Conservation (phyloP, 2,888 invertebrate species). For the Erpobdella octoculata region DNA sequence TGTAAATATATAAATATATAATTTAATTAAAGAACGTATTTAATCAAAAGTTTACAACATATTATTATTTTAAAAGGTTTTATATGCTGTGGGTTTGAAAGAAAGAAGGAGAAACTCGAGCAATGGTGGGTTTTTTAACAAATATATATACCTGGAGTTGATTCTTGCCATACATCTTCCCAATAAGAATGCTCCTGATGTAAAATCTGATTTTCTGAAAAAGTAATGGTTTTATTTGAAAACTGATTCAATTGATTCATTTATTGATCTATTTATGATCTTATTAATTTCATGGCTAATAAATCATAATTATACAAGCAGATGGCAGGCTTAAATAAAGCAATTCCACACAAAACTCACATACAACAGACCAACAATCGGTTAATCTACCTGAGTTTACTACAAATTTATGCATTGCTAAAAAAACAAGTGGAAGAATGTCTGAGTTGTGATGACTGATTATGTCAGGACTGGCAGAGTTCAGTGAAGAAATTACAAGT, state of each 20-base stretch:
- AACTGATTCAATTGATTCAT: background rate
- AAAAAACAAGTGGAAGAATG: slow-evolving; percentile 73
- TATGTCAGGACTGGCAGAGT: slow-evolving; percentile 69
- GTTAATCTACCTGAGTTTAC: background rate
- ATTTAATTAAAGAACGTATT: too few species aligned
- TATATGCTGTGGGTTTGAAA: too few species aligned
- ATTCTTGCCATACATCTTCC: slow-evolving; percentile 81
- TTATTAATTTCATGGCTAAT: background rate
- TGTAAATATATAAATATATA: too few species aligned
- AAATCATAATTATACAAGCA: too few species aligned
- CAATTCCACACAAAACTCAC: too few species aligned
- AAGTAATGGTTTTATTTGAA: background rate
- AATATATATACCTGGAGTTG: slow-evolving; percentile 61
- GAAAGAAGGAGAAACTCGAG: too few species aligned
- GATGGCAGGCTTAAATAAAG: too few species aligned
- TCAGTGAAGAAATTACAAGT: slow-evolving; percentile 66
- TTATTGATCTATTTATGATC: background rate
- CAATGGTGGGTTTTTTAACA: too few species aligned
- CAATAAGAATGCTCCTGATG: slow-evolving; percentile 56
- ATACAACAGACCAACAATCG: background rate
- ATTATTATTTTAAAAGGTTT: too few species aligned
- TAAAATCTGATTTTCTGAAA: background rate
- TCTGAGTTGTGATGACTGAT: slow-evolving; percentile 69
- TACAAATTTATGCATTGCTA: slow-evolving; percentile 72
- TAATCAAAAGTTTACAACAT: too few species aligned